Evolutionary conservation across 2,113 vertebrate species (phyloP).

Genomic region (Phrynocephalus versicolor): DNA sequence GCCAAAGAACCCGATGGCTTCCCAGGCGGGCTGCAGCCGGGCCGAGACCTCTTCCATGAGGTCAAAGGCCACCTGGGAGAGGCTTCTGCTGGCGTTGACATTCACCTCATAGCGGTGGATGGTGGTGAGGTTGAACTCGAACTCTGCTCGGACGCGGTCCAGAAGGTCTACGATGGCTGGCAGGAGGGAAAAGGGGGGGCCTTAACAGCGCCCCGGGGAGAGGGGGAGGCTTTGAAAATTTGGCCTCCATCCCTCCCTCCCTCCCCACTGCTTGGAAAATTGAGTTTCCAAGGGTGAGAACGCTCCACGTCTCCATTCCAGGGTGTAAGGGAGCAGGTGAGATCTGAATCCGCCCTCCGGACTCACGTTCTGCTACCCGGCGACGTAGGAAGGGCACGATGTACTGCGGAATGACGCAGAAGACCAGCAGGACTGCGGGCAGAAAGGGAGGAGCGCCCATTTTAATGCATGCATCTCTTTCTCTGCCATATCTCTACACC

Average conservation of each 20-base stretch:
- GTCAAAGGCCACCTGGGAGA: conserved; percentile 77
- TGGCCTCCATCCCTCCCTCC: too few species aligned
- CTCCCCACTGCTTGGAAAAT: background rate
- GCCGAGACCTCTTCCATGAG: conserved; percentile 75
- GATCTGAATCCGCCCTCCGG: too few species aligned
- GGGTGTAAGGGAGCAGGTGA: too few species aligned
- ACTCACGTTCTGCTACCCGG: conserved; percentile 78
- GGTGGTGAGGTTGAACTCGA: conserved; percentile 86
- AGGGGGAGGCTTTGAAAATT: too few species aligned
- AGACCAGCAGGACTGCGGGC: conserved; percentile 72
- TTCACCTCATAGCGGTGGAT: conserved; percentile 71
- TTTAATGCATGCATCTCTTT: too few species aligned
- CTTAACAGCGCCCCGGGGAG: fast-evolving
- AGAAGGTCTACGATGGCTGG: conserved; percentile 73
- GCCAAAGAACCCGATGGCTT: conserved; percentile 61
- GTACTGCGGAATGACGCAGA: conserved; percentile 85
- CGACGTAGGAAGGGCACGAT: conserved; percentile 72
- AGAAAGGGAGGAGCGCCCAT: too few species aligned
- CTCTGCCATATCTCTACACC: too few species aligned
- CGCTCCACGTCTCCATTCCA: background rate
- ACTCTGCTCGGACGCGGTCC: conserved; percentile 77
- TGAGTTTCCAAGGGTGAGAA: background rate
- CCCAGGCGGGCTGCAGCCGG: conserved; percentile 57
- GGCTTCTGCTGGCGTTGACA: conserved; percentile 77
- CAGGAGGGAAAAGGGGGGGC: background rate